Base-by-base conservation (phyloP, 1,140 invertebrate genomes). In the Euwallacea fornicatus region DNA sequence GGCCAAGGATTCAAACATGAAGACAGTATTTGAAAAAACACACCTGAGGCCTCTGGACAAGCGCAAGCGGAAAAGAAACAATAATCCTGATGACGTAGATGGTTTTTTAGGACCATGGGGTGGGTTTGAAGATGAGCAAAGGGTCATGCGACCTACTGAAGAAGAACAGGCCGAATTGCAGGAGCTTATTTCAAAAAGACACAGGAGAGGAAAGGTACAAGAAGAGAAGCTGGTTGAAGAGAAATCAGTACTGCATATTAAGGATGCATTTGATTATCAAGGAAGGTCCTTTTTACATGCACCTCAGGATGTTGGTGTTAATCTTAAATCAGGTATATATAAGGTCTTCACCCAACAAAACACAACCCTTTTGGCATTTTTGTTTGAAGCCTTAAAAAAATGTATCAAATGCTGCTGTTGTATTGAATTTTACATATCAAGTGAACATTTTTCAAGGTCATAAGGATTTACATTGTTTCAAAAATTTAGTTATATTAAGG, bases 91-190 rank as follows among this genome's bases (percentile, higher is more conserved):
- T 42, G 98, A 99, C 85, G 88, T 99, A 69, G 94, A 94, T 69
- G 97, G 96, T 7, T 99, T 97, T 81, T 83, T 97, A 2, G 98
- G 98, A 0, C 98, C 98, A 0, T 99, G 98, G 98, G 97, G 94
- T 66, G 92, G 92, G 66, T 99, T 89, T 85, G 86, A 90, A 11
- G 95, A 98, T 84, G 97, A 99, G 84, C 86, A 91, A 77, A 89
- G 89, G 69, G 85, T 97, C 8, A 88, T 92, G 69, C 94, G 92
- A 80, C 97, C 98, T 8, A 89, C 89, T 60, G 93, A 95, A 67
- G 96, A 99, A 80, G 95, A 98, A 78, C 88, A 93, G 69, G 91
- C 94, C 21, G 93, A 91, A 75, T 82, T 99, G 11, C 95, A 99
- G 83, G 97, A 98, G 83, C 93, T 98, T 79, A 82, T 98, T 33